Percentiles rank a stretch among this genome's conserved stretches.
phyloP scores from a whole-genome alignment of 2,888 invertebrate genomes.

The Rapana venosa region DNA sequence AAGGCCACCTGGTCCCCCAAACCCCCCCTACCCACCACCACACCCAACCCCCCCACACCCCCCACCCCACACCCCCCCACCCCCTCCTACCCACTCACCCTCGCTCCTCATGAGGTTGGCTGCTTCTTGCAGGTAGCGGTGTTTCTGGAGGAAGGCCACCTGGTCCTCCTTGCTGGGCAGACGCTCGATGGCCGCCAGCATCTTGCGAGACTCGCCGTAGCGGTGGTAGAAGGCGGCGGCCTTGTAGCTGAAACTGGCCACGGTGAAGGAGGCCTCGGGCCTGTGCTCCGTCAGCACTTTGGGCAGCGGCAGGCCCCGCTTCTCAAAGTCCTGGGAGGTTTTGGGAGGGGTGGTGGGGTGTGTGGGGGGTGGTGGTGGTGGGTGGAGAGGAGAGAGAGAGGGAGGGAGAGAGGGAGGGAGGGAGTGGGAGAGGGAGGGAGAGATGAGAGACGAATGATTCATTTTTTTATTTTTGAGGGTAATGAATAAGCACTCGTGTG shows the following conservation, averaged over 20 bases:
- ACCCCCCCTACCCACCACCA: too few relatives aligned
- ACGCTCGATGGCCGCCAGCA: constrained; percentile 62
- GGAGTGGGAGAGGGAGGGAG: too few relatives aligned
- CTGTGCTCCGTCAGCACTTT: constrained; percentile 55
- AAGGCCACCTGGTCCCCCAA: constrained; percentile 62
- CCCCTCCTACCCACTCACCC: constrained; percentile 48
- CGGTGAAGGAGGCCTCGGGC: constrained; percentile 57
- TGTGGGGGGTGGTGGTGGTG: too few relatives aligned
- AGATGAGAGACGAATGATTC: too few relatives aligned
- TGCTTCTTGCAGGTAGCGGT: constrained; percentile 57
- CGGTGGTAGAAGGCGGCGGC: constrained; percentile 61
- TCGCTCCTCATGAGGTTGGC: constrained; percentile 56
- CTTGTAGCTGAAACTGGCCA: constrained; percentile 60
- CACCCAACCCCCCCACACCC: background rate
- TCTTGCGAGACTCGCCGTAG: constrained; percentile 55
- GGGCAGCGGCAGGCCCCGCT: constrained; percentile 53
- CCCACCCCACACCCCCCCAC: background rate
- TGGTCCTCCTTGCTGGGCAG: constrained; percentile 55
- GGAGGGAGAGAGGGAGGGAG: too few relatives aligned
- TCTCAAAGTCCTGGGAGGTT: constrained; percentile 53
- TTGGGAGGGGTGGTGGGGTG: too few relatives aligned
- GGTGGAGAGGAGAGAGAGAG: too few relatives aligned
- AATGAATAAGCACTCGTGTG: too few relatives aligned
- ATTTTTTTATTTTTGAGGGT: too few relatives aligned
- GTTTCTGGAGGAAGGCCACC: constrained; percentile 60